These are phyloP conservation scores for Electrona antarctica DNA, from an alignment of 2,113 vertebrate genomes.

Conservation along the genomic window DNA sequence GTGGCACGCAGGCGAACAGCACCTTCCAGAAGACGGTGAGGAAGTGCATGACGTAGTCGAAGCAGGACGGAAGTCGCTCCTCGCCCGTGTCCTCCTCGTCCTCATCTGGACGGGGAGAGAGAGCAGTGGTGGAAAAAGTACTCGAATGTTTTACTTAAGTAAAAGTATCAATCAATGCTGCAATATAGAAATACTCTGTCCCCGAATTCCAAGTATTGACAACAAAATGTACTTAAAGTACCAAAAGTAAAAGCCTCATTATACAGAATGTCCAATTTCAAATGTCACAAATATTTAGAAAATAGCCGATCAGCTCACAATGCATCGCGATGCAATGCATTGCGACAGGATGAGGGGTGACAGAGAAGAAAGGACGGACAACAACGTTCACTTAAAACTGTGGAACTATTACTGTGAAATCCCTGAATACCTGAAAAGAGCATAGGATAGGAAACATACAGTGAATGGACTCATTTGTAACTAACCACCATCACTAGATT, in stretches of 20 bases:
- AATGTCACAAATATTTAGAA: too few species aligned
- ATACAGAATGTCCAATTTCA: too few species aligned
- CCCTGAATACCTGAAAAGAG: not conserved
- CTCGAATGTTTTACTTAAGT: too few species aligned
- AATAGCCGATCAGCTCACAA: too few species aligned
- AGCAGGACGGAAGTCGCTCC: slow-evolving; percentile 94
- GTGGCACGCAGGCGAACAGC: slow-evolving; percentile 95
- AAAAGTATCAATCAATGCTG: too few species aligned
- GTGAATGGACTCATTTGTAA: not conserved
- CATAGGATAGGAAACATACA: not conserved
- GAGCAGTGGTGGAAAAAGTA: not conserved
- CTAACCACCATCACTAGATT: not conserved
- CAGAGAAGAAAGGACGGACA: slow-evolving; percentile 32
- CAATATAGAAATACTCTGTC: too few species aligned
- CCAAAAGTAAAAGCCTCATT: too few species aligned
- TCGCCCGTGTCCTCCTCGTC: slow-evolving; percentile 95
- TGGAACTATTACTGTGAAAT: not conserved
- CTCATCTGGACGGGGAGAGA: slow-evolving; percentile 80
- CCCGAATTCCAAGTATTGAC: too few species aligned
- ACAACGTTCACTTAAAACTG: slow-evolving; percentile 42
- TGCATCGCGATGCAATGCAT: too few species aligned
- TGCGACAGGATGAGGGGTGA: too few species aligned
- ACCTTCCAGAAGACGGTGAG: slow-evolving; percentile 99
- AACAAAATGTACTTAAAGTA: too few species aligned
- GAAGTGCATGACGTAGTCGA: slow-evolving; percentile 99